Conservation (phyloP, 2,888 invertebrate species). For the Rhagonycha lutea region DNA sequence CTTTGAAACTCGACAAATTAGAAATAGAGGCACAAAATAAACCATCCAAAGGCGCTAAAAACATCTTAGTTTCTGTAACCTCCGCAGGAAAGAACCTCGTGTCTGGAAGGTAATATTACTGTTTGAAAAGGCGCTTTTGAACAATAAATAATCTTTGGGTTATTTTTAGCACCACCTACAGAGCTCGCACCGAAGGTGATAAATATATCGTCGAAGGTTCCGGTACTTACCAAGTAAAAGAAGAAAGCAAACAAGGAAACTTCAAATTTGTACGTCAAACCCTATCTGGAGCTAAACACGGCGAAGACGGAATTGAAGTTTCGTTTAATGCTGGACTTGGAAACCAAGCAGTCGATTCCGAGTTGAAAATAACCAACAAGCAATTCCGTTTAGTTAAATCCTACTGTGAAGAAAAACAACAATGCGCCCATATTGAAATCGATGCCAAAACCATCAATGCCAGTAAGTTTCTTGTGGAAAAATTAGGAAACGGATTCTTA, state of each 20-base stretch:
- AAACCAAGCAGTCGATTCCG: slow-evolving; percentile 70
- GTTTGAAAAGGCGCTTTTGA: background rate
- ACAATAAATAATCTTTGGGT: background rate
- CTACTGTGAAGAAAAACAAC: slow-evolving; percentile 78
- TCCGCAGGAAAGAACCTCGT: slow-evolving; percentile 69
- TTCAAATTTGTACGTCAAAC: slow-evolving; percentile 74
- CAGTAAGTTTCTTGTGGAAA: slow-evolving; percentile 12
- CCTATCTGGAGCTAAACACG: slow-evolving; percentile 62
- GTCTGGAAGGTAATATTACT: slow-evolving; percentile 64
- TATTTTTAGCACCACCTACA: slow-evolving; percentile 65
- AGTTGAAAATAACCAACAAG: slow-evolving; percentile 72
- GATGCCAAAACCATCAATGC: slow-evolving; percentile 57
- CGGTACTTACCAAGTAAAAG: slow-evolving; percentile 72
- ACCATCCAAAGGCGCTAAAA: slow-evolving; percentile 63
- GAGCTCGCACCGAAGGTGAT: slow-evolving; percentile 70
- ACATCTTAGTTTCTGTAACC: slow-evolving; percentile 66
- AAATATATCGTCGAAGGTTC: slow-evolving; percentile 77
- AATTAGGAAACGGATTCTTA: background rate
- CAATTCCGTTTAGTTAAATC: slow-evolving; percentile 73
- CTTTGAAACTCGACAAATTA: slow-evolving; percentile 67
- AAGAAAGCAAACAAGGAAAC: slow-evolving; percentile 69
- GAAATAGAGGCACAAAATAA: slow-evolving; percentile 67
- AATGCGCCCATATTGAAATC: slow-evolving; percentile 76
- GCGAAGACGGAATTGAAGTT: slow-evolving; percentile 70
- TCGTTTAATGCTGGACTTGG: slow-evolving; percentile 72